Evolutionary conservation across 2,888 invertebrate genomes (phyloP), one percentile per base, ranked within the genome.

Genomic region (Brenthis hecate): DNA sequence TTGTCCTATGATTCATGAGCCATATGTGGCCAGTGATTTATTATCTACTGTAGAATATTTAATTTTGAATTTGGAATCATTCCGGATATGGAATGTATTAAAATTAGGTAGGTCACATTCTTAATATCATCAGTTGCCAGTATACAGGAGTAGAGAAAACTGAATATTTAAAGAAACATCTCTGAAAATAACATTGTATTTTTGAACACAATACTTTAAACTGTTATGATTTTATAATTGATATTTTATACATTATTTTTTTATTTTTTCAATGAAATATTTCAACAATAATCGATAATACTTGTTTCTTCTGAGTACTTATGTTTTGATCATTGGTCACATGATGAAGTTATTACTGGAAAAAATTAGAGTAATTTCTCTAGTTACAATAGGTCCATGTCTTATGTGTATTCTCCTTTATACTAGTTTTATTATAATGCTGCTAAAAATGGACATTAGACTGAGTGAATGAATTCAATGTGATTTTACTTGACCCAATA

Each of bases 1-100:
- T 69, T 73, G 76, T 83, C 82, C 83, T 83, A 79, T 87, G 86
- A 75, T 74, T 77, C 76, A 78, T 74, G 64, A 66, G 69, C 73
- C 77, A 78, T 77, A 65, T 79, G 78, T 75, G 77, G 76, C 60
- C 62, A 72, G 70, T 78, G 79, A 81, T 82, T 81, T 80, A 79
- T 71, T 72, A 69, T 68, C 73, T 73, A 76, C 68, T 69, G 71
- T 68, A 43, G 19, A 71, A 58, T 69, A 69, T 66, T 65, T 58
- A 65, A 70, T 62, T 70, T 72, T 56, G 56, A 61, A 68, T 70
- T 56, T 50, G 50, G 43, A 72, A 66, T 57, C n/a, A 36, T 23
- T 43, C 50, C 16, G 56, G 66, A 67, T 62, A 67, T 61, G 16
- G 19, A n/a, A 32, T 51, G n/a, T 67, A 56, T 51, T 56, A n/a